These are phyloP conservation scores for Ceratina calcarata DNA, from an alignment of 1,140 invertebrate genomes.

Conservation along the genomic window DNA sequence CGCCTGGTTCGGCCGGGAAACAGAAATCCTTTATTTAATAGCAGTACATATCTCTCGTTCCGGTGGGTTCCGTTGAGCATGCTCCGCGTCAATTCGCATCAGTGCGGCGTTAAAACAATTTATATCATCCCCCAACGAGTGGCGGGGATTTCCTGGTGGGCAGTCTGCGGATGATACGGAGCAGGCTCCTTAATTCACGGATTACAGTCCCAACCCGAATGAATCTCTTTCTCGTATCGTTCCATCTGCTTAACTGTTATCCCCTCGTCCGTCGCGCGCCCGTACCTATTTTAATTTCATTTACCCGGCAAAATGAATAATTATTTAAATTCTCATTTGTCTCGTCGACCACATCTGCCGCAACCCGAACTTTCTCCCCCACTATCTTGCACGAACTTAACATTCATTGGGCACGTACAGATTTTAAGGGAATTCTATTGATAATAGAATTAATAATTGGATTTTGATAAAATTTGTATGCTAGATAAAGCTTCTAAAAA, in stretches of 20 bases:
- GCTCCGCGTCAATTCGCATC: slow-evolving; percentile 61
- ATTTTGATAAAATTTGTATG: no score
- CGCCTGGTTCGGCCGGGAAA: background rate
- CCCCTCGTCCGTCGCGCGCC: slow-evolving; percentile 15
- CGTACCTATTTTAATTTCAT: slow-evolving; percentile 56
- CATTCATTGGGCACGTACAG: no score
- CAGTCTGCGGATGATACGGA: slow-evolving; percentile 38
- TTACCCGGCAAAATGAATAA: slow-evolving; percentile 53
- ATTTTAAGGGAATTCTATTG: no score
- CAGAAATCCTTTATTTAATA: slow-evolving; percentile 64
- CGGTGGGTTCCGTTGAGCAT: slow-evolving; percentile 21
- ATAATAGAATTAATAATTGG: no score
- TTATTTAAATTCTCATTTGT: slow-evolving; percentile 51
- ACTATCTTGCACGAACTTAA: no score
- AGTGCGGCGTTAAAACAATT: slow-evolving; percentile 64
- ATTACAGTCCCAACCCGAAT: slow-evolving; percentile 50
- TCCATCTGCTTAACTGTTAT: background rate
- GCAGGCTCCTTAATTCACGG: slow-evolving; percentile 59
- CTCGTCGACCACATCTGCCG: slow-evolving; percentile 33
- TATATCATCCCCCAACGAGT: slow-evolving; percentile 51
- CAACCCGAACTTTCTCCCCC: no score
- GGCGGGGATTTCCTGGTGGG: slow-evolving; percentile 37
- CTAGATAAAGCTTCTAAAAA: no score
- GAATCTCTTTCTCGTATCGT: no score
- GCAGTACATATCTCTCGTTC: slow-evolving; percentile 29